Conservation (phyloP, 2,888 invertebrate genomes). For the Slavum lentiscoides region DNA sequence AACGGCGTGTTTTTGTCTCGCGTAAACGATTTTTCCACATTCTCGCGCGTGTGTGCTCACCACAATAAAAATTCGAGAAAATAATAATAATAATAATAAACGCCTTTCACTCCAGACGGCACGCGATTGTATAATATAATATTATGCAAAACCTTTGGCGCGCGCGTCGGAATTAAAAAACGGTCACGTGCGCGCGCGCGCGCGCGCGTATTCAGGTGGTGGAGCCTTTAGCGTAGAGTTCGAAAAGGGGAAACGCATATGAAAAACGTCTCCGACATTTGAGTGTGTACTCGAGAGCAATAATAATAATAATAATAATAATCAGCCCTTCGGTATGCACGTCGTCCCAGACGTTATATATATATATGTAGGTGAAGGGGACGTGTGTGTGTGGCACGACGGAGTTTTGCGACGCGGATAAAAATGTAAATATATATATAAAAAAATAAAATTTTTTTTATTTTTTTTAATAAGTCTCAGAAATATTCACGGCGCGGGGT, state of each 20-base stretch:
- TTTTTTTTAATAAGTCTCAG: constrained; percentile 11
- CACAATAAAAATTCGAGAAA: no score
- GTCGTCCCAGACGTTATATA: neutral
- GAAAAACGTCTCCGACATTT: constrained; percentile 24
- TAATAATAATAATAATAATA: constrained; percentile 31
- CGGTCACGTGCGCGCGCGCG: constrained; percentile 37
- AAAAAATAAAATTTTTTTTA: constrained; percentile 10
- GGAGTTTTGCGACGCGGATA: neutral
- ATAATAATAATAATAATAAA: neutral
- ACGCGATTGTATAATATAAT: no score
- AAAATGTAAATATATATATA: neutral
- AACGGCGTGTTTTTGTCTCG: no score
- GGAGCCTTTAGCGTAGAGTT: neutral
- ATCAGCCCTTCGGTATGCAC: constrained; percentile 15
- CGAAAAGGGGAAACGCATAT: neutral
- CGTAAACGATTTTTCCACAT: no score
- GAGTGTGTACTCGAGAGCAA: constrained; percentile 13
- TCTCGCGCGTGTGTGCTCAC: no score
- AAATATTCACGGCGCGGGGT: no score
- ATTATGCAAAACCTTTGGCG: neutral
- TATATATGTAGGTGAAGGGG: neutral
- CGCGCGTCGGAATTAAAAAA: constrained; percentile 31
- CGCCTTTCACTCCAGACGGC: neutral
- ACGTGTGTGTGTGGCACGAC: neutral
- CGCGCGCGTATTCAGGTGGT: neutral